These are phyloP conservation scores for Raphicerus campestris DNA, from an alignment of 2,113 vertebrate genomes.

Conservation along the genomic window DNA sequence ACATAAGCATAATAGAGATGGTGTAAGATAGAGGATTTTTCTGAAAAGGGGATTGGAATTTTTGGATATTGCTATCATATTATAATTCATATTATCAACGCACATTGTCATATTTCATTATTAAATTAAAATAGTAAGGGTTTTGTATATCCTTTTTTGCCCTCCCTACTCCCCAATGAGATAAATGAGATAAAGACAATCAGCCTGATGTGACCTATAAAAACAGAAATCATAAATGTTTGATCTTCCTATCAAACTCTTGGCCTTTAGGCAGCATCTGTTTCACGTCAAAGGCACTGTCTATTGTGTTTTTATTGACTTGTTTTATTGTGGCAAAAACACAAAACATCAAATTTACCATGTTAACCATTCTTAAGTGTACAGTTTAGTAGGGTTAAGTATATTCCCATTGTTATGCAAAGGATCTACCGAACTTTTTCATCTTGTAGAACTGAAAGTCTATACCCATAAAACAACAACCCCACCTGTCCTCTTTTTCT, in stretches of 20 bases:
- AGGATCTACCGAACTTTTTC: background rate
- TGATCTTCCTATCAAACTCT: background rate
- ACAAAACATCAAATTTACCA: background rate
- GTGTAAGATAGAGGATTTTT: background rate
- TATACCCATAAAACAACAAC: background rate
- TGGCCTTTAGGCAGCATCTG: background rate
- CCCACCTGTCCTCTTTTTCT: background rate
- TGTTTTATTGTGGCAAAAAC: background rate
- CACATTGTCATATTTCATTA: background rate
- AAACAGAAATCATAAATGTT: background rate
- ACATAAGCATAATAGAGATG: background rate
- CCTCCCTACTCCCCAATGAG: too few relatives aligned
- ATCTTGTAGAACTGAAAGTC: background rate
- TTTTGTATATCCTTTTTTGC: background rate
- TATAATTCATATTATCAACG: background rate
- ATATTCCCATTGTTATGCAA: background rate
- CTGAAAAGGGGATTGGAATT: background rate
- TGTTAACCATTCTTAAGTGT: background rate
- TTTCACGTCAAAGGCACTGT: background rate
- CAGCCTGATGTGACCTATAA: background rate
- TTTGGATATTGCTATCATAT: background rate
- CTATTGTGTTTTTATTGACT: background rate
- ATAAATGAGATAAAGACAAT: background rate
- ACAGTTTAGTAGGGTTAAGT: background rate
- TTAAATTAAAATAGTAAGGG: background rate